Percentiles rank a stretch among this genome's conserved stretches.
These are phyloP conservation scores for Crotalus tigris DNA, from an alignment of 2,113 vertebrate genomes.

Conservation along the genomic window DNA sequence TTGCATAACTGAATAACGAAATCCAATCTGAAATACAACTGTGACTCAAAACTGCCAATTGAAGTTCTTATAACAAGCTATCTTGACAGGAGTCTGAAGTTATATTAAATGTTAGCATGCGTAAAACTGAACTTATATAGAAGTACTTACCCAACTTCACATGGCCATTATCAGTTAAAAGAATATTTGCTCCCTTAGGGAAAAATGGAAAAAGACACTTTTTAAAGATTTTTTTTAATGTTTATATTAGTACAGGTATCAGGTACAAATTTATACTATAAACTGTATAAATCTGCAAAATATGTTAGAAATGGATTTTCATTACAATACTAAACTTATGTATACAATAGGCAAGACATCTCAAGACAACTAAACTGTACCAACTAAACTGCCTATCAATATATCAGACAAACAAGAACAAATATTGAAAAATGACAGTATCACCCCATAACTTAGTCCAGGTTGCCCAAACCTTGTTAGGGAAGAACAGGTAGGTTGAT, in stretches of 20 bases:
- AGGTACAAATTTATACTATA: neutral
- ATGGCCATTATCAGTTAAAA: slow-evolving; percentile 96
- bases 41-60: neutral
- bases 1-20: neutral
- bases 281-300: neutral
- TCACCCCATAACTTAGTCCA: neutral
- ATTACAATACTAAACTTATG: neutral
- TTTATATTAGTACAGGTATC: neutral
- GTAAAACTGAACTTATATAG: slow-evolving; percentile 1
- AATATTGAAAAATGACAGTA: neutral
- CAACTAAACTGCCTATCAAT: neutral
- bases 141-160: slow-evolving; percentile 91
- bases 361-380: neutral
- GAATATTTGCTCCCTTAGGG: slow-evolving; percentile 95
- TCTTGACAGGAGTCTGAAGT: neutral
- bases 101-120: neutral
- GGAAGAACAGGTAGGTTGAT: neutral
- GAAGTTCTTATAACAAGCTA: neutral
- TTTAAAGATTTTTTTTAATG: neutral
- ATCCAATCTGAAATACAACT: neutral
- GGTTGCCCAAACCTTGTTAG: neutral
- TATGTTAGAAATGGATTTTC: neutral
- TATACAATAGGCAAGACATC: neutral
- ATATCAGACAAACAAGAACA: neutral
- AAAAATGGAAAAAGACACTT: slow-evolving; percentile 54